Conservation (phyloP, 2,888 invertebrate genomes). For the Busseola fusca region DNA sequence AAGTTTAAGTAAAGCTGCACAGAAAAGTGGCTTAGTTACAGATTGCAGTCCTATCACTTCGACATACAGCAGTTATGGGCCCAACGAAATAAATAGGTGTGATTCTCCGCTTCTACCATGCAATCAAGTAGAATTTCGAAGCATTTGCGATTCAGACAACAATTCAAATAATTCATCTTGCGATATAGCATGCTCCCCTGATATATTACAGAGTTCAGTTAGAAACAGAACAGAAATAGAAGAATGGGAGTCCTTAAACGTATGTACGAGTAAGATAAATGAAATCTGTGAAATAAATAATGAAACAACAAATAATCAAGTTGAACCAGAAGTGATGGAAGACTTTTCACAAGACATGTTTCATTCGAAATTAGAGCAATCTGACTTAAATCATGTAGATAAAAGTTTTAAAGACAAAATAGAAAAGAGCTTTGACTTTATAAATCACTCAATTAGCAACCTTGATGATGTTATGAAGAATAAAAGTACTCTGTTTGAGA, state of each 20-base stretch:
- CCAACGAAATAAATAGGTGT: constrained; percentile 62
- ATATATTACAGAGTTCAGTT: constrained; percentile 67
- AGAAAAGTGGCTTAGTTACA: constrained; percentile 53
- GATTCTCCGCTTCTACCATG: constrained; percentile 83
- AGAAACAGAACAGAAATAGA: constrained; percentile 39
- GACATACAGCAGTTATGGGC: constrained; percentile 51
- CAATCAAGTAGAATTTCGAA: constrained; percentile 81
- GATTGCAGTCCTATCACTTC: constrained; percentile 68
- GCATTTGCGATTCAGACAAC: constrained; percentile 73
- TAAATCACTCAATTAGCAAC: constrained; percentile 87
- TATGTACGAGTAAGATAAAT: constrained; percentile 63
- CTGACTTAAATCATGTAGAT: constrained; percentile 63
- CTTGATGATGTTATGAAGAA: constrained; percentile 71
- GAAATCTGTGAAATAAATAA: constrained; percentile 51
- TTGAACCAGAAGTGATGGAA: constrained; percentile 65
- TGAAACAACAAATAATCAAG: constrained; percentile 20
- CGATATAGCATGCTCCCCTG: constrained; percentile 76
- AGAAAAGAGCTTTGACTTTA: constrained; percentile 84
- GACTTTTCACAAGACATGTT: constrained; percentile 80
- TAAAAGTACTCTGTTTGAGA: constrained; percentile 75
- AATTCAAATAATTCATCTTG: constrained; percentile 68
- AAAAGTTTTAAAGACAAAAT: constrained; percentile 59
- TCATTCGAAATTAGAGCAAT: constrained; percentile 73
- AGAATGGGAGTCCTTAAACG: constrained; percentile 74
- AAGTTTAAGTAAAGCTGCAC: constrained; percentile 48